phyloP scores from a whole-genome alignment of 2,888 invertebrate species.

The Microctonus brassicae region DNA sequence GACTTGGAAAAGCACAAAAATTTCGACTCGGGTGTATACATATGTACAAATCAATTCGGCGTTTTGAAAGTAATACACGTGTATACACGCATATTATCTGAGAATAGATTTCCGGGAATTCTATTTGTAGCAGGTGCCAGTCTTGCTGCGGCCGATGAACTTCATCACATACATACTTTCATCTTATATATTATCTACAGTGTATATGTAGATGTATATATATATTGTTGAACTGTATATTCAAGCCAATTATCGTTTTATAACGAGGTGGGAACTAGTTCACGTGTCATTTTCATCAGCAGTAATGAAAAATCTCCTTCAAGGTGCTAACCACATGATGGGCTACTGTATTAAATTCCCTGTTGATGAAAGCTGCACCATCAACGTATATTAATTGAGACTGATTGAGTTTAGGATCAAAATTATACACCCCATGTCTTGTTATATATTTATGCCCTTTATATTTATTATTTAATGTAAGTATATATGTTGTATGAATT shows the following conservation, averaged over 20 bases:
- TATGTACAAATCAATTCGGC: neutral
- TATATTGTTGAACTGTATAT: neutral
- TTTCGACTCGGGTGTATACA: too few relatives aligned
- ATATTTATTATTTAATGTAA: too few relatives aligned
- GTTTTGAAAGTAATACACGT: neutral
- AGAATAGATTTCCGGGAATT: conserved; percentile 19
- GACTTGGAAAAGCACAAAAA: too few relatives aligned
- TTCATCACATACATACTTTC: conserved; percentile 5
- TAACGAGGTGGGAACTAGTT: conserved; percentile 15
- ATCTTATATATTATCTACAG: too few relatives aligned
- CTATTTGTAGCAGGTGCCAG: conserved; percentile 21
- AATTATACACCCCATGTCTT: too few relatives aligned
- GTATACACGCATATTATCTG: neutral
- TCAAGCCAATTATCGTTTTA: conserved; percentile 24
- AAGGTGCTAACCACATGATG: neutral
- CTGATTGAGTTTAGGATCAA: too few relatives aligned
- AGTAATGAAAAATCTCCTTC: conserved; percentile 26
- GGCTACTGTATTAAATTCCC: neutral
- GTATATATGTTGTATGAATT: too few relatives aligned
- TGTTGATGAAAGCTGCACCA: neutral
- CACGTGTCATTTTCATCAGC: conserved; percentile 21
- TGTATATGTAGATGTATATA: too few relatives aligned
- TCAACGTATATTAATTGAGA: too few relatives aligned
- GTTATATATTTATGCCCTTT: too few relatives aligned
- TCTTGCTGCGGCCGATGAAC: conserved; percentile 21